Evolutionary conservation across 2,888 invertebrate species (phyloP), one percentile per base, ranked within the genome.

Genomic region (Fragum fragum): DNA sequence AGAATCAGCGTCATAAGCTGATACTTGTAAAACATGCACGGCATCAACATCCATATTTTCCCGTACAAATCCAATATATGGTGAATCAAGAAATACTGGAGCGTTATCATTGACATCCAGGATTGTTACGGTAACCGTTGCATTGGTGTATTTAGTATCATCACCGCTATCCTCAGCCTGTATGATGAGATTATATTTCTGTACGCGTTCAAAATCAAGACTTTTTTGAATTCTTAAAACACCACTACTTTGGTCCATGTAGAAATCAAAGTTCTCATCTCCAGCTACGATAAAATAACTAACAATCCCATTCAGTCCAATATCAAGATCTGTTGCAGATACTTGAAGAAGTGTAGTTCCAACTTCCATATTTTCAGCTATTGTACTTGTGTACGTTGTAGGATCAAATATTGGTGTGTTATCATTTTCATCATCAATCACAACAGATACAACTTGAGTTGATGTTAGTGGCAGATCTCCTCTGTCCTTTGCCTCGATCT

Each of bases 81-180:
- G 98, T n/a, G 98, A 98, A 95, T 99, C 97, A 89, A 98, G 95
- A 95, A 99, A 99, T 61, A 97, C 97, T 63, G 99, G 99, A 39
- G 97, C 97, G 93, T 98, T 98, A 95, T 99, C 98, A 95, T 99
- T 98, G 93, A 98, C 97, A 95, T 99, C 98, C 87, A 97, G 96
- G 73, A 99, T 97, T 77, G 96, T 96, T 91, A 99, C 97, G 82
- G 97, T 96, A 89, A 98, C 96, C 85, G 94, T 92, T 71, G 95
- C 88, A 96, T 97, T 77, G 96, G 97, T 95, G 97, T 97, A 93
- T 96, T 97, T 93, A 32, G 93, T 69, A 92, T 92, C 29, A 18
- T 84, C 81, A 76, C 93, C 94, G 63, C 95, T 75, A 96, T 96
- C 88, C 94, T 98, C 98, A 0, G 98, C 98, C 87, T 97, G 96